Base-by-base conservation (phyloP, 1,140 invertebrate species). In the Riptortus pedestris region DNA sequence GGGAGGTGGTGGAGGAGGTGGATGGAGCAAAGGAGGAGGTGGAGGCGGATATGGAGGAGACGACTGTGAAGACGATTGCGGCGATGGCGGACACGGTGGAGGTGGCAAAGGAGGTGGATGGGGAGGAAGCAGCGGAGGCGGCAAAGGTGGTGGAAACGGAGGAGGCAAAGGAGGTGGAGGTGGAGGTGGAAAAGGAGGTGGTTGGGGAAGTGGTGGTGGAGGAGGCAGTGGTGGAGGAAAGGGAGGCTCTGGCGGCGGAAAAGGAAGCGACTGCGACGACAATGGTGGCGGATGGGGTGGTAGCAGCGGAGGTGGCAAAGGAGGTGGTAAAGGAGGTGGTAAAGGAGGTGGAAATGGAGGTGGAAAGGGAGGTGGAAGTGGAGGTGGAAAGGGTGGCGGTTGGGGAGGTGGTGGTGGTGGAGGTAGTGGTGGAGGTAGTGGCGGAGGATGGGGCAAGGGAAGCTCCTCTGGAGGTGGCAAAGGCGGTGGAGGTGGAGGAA, bases 1-100 rank as follows among this genome's bases (percentile, higher is more conserved):
- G 31, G 59, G n/a, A 33, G n/a, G 59, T 33, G 20, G 59, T 29
- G 7, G 58, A 28, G 33, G 58, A 29, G 27, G 58, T n/a, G 33
- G 27, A 9, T 2, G 58, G 5, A 18, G 12, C 22, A 31, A n/a
- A 33, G 31, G 59, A 29, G 14, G 59, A n/a, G 59, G 29, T 20
- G 29, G 29, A 60, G 26, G 29, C 1, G 20, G 38, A 5, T 1
- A 16, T 24, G 27, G 4, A 33, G 11, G 59, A 60, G 27, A 31
- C 20, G 29, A 1, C 24, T 11, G 7, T 38, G 29, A 18, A 20
- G 9, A 26, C 31, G 27, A 18, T 4, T 5, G 59, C 9, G 14
- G 28, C 3, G 29, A 31, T 38, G 26, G 29, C 31, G 14, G 31
- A 20, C 7, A 24, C 24, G 29, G 29, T 27, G 59, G 58, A 12